Percentiles rank a stretch among this genome's conserved stretches.
Evolutionary conservation across 2,797 vertebrate genomes (phyloP).

Genomic region (Eulemur albifrons): DNA sequence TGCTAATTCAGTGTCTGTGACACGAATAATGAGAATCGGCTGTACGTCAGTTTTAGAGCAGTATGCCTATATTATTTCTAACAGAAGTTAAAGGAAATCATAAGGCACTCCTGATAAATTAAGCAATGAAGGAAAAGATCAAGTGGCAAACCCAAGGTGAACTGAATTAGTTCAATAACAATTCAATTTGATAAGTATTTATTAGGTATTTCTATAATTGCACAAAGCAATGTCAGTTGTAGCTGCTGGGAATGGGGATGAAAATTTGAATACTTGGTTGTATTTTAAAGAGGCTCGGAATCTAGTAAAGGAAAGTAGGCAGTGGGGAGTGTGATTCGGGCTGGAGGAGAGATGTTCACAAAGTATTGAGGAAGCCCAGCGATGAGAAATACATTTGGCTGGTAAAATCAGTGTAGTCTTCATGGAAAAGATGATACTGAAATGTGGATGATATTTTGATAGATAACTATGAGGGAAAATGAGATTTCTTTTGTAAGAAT

Average conservation of each 20-base stretch:
- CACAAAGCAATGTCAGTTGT: neutral
- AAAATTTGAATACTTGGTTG: neutral
- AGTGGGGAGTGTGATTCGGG: neutral
- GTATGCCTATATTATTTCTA: neutral
- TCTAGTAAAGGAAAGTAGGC: neutral
- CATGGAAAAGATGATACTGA: neutral
- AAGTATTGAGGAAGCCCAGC: neutral
- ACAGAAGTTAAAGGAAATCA: neutral
- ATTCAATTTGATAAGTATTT: neutral
- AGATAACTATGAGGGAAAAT: neutral
- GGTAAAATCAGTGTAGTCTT: neutral
- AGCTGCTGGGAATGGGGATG: neutral
- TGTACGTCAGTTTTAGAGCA: neutral
- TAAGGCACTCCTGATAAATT: neutral
- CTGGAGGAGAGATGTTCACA: neutral
- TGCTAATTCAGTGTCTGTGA: neutral
- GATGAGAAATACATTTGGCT: neutral
- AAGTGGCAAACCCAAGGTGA: neutral
- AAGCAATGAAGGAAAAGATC: neutral
- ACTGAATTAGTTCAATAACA: neutral
- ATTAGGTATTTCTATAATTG: neutral
- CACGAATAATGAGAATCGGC: neutral
- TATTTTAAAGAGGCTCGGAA: neutral
- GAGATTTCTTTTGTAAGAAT: neutral
- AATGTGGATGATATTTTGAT: neutral